phyloP scores from a whole-genome alignment of 2,888 invertebrate species.

The Drosophila rubida region DNA sequence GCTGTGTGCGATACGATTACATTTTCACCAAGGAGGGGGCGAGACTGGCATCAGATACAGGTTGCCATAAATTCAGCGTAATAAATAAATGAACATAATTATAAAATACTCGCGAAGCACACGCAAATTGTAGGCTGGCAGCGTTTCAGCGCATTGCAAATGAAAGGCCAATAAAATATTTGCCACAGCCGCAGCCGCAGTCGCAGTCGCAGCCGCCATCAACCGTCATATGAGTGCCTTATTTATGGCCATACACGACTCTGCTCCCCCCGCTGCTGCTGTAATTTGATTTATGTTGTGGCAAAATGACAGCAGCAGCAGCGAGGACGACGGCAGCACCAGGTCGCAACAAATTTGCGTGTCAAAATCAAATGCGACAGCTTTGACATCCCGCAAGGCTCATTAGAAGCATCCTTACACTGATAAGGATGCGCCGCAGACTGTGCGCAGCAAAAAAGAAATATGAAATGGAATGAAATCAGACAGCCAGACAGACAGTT shows the following conservation, averaged over 20 bases:
- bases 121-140: slow-evolving; percentile 36
- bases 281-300: slow-evolving; percentile 70
- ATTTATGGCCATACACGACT: slow-evolving; percentile 26
- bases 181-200: slow-evolving; percentile 32
- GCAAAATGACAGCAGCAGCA: slow-evolving; percentile 59
- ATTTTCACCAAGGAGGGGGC: slow-evolving; percentile 22
- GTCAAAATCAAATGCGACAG: slow-evolving; percentile 72
- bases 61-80: slow-evolving; percentile 62
- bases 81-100: slow-evolving; percentile 74
- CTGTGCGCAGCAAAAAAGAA: neutral
- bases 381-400: slow-evolving; percentile 65
- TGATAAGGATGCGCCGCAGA: slow-evolving; percentile 18
- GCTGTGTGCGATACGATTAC: neutral
- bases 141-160: slow-evolving; percentile 55
- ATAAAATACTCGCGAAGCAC: slow-evolving; percentile 44
- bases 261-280: slow-evolving; percentile 1
- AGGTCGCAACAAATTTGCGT: slow-evolving; percentile 58
- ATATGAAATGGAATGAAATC: neutral
- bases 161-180: slow-evolving; percentile 63
- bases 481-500: neutral
- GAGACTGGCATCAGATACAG: slow-evolving; percentile 51
- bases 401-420: slow-evolving; percentile 59
- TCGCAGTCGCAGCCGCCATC: slow-evolving; percentile 3
- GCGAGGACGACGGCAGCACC: slow-evolving; percentile 45
- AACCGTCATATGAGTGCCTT: slow-evolving; percentile 27